Conservation (phyloP, 2,888 invertebrate genomes). For the Operophtera brumata region DNA sequence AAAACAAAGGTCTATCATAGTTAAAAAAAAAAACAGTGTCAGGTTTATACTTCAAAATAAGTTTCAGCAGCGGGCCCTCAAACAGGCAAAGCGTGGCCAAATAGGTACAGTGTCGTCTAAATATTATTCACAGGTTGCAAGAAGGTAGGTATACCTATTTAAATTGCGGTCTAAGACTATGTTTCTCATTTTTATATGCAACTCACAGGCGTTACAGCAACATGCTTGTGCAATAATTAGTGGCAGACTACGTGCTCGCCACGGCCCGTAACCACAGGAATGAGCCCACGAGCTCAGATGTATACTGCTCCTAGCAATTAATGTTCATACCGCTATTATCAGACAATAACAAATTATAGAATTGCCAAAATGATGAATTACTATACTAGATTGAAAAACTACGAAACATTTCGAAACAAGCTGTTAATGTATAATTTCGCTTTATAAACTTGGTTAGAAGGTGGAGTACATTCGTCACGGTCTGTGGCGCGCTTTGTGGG, state of each 20-base stretch:
- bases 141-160: too few relatives aligned
- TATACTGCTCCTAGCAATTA: constrained; percentile 48
- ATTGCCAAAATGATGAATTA: constrained; percentile 35
- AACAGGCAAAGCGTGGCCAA: too few relatives aligned
- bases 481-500: constrained; percentile 62
- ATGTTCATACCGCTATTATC: constrained; percentile 26
- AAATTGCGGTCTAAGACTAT: constrained; percentile 14
- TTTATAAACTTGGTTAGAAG: constrained; percentile 48
- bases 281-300: constrained; percentile 43
- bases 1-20: too few relatives aligned
- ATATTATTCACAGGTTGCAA: too few relatives aligned
- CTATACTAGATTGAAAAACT: constrained; percentile 27
- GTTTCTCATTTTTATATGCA: constrained; percentile 39
- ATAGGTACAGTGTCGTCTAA: too few relatives aligned
- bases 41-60: too few relatives aligned
- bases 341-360: constrained; percentile 30
- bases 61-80: too few relatives aligned
- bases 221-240: constrained; percentile 68
- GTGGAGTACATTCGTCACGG: constrained; percentile 60
- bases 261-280: constrained; percentile 67
- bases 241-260: constrained; percentile 37
- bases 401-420: constrained; percentile 47
- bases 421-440: constrained; percentile 60
- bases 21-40: too few relatives aligned
- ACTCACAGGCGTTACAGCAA: constrained; percentile 52